Conservation (phyloP, 2,888 invertebrate species). For the Dryobota labecula region DNA sequence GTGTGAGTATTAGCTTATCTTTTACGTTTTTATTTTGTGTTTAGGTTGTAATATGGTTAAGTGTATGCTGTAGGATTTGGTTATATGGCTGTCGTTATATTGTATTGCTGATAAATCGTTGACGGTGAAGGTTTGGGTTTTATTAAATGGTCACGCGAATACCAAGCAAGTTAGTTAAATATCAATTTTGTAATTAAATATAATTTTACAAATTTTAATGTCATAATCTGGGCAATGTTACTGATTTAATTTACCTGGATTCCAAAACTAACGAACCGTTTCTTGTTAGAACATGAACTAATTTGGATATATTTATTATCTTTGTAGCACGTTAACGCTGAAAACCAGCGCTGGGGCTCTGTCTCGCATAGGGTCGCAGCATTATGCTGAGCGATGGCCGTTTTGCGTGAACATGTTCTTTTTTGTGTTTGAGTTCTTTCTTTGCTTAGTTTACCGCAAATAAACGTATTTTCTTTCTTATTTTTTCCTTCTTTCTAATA, state of each 20-base stretch:
- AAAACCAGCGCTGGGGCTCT: no score
- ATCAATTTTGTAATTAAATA: not conserved
- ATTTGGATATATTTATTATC: no score
- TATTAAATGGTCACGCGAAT: slow-evolving; percentile 2
- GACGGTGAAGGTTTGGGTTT: slow-evolving; percentile 3
- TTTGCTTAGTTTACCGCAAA: no score
- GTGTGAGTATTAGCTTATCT: slow-evolving; percentile 39
- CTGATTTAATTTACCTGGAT: not conserved
- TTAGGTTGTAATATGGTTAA: not conserved
- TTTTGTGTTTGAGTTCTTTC: no score
- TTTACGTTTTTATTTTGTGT: slow-evolving; percentile 5
- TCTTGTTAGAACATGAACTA: not conserved
- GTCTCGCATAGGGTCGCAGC: no score
- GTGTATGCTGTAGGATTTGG: not conserved
- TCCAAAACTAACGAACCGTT: not conserved
- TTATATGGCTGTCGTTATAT: slow-evolving; percentile 11
- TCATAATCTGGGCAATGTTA: not conserved
- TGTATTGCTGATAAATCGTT: slow-evolving; percentile 1
- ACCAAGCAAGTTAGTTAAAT: not conserved
- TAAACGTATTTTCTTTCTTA: no score
- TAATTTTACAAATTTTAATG: not conserved
- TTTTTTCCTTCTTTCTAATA: no score
- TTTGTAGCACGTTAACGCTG: no score
- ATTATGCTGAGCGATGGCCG: no score
- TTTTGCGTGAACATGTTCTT: no score